phyloP scores from a whole-genome alignment of 2,113 vertebrate genomes.

The Petromus typicus region DNA sequence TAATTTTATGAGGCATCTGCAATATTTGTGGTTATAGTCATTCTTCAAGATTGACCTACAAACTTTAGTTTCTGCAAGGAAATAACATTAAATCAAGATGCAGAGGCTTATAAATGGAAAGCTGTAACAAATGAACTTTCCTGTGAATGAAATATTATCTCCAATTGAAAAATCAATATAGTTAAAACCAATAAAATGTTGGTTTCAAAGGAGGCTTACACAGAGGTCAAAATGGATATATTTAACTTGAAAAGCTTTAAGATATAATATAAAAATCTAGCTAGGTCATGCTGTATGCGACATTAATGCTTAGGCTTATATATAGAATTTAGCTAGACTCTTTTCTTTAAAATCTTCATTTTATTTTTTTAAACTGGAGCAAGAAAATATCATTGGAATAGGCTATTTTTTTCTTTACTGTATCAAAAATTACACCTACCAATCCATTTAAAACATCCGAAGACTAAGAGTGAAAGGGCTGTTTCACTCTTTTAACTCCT shows the following conservation, averaged over 20 bases:
- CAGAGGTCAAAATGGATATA: slow-evolving; percentile 76
- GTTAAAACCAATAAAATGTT: slow-evolving; percentile 78
- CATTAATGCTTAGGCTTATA: neutral
- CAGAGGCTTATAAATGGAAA: slow-evolving; percentile 74
- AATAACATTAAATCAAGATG: slow-evolving; percentile 77
- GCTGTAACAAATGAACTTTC: slow-evolving; percentile 77
- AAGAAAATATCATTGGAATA: neutral
- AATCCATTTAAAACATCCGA: neutral
- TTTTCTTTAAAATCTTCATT: slow-evolving; percentile 9
- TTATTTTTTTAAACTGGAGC: neutral
- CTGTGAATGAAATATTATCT: slow-evolving; percentile 66
- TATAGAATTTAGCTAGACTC: neutral
- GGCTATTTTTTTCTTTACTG: neutral
- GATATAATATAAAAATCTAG: slow-evolving; percentile 38
- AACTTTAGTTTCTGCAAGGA: slow-evolving; percentile 81
- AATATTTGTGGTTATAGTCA: slow-evolving; percentile 85
- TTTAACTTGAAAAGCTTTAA: slow-evolving; percentile 67
- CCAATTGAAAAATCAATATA: slow-evolving; percentile 80
- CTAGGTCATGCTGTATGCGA: neutral
- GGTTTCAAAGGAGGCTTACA: slow-evolving; percentile 64
- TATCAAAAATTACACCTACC: neutral
- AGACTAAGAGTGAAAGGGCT: neutral
- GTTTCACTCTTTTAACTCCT: neutral
- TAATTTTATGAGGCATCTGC: slow-evolving; percentile 89
- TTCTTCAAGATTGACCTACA: slow-evolving; percentile 84